A percentile compares a stretch with the other conserved stretches of the same genome.
These are phyloP conservation scores for Phrynocephalus guinanensis DNA, from an alignment of 2,797 vertebrate genomes.

Conservation along the genomic window DNA sequence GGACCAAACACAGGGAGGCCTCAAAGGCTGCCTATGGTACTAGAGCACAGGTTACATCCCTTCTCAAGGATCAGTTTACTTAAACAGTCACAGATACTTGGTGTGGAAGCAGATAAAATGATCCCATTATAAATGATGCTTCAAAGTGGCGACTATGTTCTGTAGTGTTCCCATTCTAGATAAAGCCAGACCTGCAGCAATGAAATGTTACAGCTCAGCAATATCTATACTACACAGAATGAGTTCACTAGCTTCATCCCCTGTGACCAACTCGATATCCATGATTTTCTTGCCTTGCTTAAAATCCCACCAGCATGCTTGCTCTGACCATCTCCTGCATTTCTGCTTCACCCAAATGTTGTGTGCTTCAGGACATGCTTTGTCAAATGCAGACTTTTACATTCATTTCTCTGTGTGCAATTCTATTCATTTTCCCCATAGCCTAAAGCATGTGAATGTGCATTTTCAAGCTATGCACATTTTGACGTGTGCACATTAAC, in stretches of 20 bases:
- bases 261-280: no score
- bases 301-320: neutral
- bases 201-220: neutral
- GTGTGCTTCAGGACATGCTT: no score
- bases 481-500: no score
- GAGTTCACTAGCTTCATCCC: neutral
- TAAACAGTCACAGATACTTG: neutral
- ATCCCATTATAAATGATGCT: slow-evolving; percentile 1
- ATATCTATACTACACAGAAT: neutral
- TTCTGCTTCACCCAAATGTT: neutral
- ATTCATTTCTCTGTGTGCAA: no score
- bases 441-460: no score
- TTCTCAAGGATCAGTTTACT: neutral
- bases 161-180: neutral
- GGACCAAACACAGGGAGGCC: no score
- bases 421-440: no score
- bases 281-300: no score
- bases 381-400: no score
- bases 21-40: neutral
- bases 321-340: neutral
- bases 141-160: neutral
- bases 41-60: neutral
- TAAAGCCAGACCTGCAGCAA: neutral
- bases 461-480: no score
- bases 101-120: neutral